A percentile compares a stretch with the other conserved stretches of the same genome.
Conservation (phyloP, 2,888 invertebrate species). For the Ennomos fuscantarius region DNA sequence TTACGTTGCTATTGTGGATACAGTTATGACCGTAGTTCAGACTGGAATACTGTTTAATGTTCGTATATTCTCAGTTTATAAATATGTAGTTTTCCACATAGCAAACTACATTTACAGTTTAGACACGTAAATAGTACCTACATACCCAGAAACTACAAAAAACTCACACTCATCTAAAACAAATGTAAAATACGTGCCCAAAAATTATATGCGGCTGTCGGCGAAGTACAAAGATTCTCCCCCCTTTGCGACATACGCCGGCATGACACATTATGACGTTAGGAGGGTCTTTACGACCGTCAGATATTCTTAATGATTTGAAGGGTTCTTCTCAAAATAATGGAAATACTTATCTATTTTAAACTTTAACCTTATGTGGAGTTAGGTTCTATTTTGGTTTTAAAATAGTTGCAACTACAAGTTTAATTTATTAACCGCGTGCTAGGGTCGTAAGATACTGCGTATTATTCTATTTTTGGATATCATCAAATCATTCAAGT, state of each 20-base stretch:
- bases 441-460: no score
- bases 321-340: conserved; percentile 29
- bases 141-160: background rate
- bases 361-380: background rate
- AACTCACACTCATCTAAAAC: conserved; percentile 8
- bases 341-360: conserved; percentile 13
- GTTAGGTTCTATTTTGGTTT: conserved; percentile 1
- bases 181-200: conserved; percentile 14
- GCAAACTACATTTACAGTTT: no score
- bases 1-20: no score
- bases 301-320: conserved; percentile 34
- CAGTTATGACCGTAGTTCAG: no score
- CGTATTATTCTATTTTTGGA: no score
- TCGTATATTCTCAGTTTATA: no score
- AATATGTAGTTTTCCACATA: no score
- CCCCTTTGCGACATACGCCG: conserved; percentile 25
- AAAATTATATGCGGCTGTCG: conserved; percentile 24
- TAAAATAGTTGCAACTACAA: no score
- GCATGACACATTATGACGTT: conserved; percentile 36
- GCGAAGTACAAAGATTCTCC: conserved; percentile 33
- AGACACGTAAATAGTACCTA: background rate
- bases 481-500: no score
- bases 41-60: no score
- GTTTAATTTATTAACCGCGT: no score
- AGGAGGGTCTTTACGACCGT: conserved; percentile 33